Base-by-base conservation (phyloP, 2,888 invertebrate species). In the Eupeodes luniger region DNA sequence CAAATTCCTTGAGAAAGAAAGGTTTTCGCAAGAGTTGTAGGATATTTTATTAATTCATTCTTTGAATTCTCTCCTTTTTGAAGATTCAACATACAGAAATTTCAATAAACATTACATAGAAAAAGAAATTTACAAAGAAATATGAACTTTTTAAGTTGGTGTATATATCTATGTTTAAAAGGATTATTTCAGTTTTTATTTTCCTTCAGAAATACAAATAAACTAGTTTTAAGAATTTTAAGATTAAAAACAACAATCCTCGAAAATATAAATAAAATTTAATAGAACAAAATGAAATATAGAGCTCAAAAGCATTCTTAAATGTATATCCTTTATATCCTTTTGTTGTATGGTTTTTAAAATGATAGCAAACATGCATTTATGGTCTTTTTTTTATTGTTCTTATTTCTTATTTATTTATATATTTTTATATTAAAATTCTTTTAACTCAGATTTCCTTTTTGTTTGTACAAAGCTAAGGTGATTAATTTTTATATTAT, bases 251-350 rank as follows among this genome's bases (percentile, higher is more conserved):
- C 51, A 47, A 64, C n/a, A 55, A 19, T 74, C 67, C 16, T 9
- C 53, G 49, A 57, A 57, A 59, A 34, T 2, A 59, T 34, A 59
- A 5, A 34, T 14, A 34, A 59, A 9, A 36, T 40, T 40, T 11
- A 40, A 40, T 7, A 40, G 9, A 47, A 40, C 44, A 47, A 75
- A 81, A 61, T 4, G 9, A 49, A 70, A 76, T 51, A 66, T 51
- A 66, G 70, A 81, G 36, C 40, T 51, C 49, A 80, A 81, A 49
- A 49, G 64, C 70, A 70, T 64, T 81, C 76, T 77, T 53, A 12
- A 34, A 53, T 7, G 5, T 40, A 47, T 74, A 47, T 61, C 66
- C 72, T 55, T 77, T 85, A 80, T 66, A 49, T 74, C 44, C n/a
- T n/a, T 40, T 72, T 69, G 70, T 76, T 36, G 11, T 40, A 12